These are phyloP conservation scores for Oophaga pumilio DNA, from an alignment of 2,113 vertebrate species.

Conservation along the genomic window DNA sequence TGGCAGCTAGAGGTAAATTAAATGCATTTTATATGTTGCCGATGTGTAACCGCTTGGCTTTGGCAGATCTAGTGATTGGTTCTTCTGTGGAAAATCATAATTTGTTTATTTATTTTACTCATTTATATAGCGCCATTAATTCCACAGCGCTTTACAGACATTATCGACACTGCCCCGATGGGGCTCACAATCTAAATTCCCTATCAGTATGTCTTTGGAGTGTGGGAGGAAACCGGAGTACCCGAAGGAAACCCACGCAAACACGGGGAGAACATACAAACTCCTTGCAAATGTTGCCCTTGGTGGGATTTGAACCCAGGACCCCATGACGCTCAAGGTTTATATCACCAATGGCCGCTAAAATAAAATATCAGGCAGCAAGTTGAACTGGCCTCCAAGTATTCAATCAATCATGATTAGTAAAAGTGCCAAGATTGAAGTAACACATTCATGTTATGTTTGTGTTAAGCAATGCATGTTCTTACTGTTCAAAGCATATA, in stretches of 20 bases:
- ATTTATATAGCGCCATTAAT: no score
- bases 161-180: no score
- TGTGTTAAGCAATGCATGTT: not conserved
- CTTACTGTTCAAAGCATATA: no score
- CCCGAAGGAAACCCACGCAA: no score
- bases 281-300: no score
- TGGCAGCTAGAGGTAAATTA: not conserved
- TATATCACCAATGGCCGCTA: not conserved
- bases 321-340: not conserved
- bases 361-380: not conserved
- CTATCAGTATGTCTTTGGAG: no score
- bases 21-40: slow-evolving; percentile 1
- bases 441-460: not conserved
- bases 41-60: not conserved
- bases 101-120: no score
- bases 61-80: not conserved
- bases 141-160: no score
- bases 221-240: no score
- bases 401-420: not conserved
- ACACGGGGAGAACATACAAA: no score
- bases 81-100: not conserved
- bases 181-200: no score
- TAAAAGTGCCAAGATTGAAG: not conserved
- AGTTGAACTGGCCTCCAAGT: not conserved
- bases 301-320: no score